These are phyloP conservation scores for Danio choprae DNA, from an alignment of 2,797 vertebrate species.

Conservation along the genomic window DNA sequence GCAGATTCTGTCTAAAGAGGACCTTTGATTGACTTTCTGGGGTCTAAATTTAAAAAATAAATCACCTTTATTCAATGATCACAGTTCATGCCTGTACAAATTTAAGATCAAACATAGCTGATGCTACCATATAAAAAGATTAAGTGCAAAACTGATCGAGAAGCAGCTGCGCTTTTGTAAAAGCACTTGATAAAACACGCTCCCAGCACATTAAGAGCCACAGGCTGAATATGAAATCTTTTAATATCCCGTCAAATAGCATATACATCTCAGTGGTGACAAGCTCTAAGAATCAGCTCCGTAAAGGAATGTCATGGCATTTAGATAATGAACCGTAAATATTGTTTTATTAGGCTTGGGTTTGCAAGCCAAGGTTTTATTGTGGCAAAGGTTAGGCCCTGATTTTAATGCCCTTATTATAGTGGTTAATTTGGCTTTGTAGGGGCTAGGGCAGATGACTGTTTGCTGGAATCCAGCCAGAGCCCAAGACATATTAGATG, in stretches of 20 bases:
- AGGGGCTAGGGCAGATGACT: constrained; percentile 50
- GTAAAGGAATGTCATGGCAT: constrained; percentile 74
- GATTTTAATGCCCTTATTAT: constrained; percentile 66
- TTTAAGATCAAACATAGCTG: constrained; percentile 20
- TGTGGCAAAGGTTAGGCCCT: constrained; percentile 71
- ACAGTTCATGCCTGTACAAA: constrained; percentile 2
- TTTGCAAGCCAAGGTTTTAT: constrained; percentile 59
- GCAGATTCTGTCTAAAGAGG: background rate
- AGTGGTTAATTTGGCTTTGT: constrained; percentile 55
- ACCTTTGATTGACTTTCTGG: background rate
- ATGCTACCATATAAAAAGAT: constrained; percentile 1
- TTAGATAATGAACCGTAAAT: constrained; percentile 78
- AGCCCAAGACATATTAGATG: constrained; percentile 60
- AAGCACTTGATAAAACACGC: constrained; percentile 21
- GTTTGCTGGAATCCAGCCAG: constrained; percentile 49
- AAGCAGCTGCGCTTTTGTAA: constrained; percentile 29
- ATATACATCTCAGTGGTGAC: no score
- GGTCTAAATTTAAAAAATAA: constrained; percentile 15
- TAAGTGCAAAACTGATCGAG: constrained; percentile 28
- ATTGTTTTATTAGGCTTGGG: constrained; percentile 67
- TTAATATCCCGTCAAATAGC: constrained; percentile 74
- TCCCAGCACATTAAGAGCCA: constrained; percentile 47
- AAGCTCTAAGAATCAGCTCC: constrained; percentile 70
- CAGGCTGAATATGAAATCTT: constrained; percentile 72
- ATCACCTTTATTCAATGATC: background rate